Conservation (phyloP, 2,113 vertebrate species). For the Lepidothrix coronata region DNA sequence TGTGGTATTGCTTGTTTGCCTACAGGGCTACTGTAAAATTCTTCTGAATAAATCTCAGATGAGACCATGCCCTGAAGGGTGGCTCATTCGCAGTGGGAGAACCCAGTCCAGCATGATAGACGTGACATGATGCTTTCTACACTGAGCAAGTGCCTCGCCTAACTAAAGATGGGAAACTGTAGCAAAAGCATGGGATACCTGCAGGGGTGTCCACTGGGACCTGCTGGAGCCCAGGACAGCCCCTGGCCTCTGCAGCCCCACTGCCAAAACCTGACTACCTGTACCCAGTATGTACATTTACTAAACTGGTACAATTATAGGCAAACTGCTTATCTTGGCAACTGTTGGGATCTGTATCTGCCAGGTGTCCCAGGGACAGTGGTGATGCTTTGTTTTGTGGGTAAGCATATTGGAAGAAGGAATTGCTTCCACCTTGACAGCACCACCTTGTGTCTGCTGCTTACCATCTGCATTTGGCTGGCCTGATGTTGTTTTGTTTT, state of each 20-base stretch:
- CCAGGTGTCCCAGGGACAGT: background rate
- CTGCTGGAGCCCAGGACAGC: background rate
- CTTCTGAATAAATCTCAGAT: background rate
- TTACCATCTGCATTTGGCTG: background rate
- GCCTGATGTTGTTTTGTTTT: background rate
- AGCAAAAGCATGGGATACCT: background rate
- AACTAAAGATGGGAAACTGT: background rate
- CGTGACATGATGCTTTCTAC: background rate
- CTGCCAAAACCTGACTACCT: background rate
- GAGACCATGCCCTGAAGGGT: background rate
- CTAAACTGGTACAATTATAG: background rate
- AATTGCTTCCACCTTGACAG: background rate
- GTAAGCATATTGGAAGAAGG: background rate
- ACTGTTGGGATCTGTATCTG: background rate
- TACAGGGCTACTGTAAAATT: background rate
- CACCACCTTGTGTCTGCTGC: background rate
- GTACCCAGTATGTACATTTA: accelerated
- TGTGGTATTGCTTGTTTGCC: background rate
- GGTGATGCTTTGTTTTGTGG: background rate
- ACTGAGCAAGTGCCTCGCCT: background rate
- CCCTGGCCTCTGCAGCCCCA: accelerated
- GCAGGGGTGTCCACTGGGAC: background rate
- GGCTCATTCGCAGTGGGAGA: background rate
- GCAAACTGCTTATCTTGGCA: background rate
- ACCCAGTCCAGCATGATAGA: background rate